Evolutionary conservation across 1,140 invertebrate genomes (phyloP).

Genomic region (Calliopsis andreniformis): DNA sequence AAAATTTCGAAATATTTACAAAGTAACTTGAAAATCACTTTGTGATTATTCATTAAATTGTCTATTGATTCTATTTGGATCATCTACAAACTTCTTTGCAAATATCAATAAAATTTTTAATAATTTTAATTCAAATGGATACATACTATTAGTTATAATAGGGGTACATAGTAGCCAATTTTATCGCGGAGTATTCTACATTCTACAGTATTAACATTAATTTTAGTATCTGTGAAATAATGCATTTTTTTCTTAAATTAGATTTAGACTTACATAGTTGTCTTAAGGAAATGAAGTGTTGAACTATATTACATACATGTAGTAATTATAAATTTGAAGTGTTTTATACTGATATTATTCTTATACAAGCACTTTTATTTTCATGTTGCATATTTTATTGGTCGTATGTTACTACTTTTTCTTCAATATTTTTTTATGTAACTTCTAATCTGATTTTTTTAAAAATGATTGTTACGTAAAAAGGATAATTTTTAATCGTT

Average conservation of each 20-base stretch:
- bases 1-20: conserved; percentile 18
- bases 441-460: background rate
- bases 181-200: conserved; percentile 29
- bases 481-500: too few species aligned
- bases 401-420: too few species aligned
- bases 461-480: background rate
- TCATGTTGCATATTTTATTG: too few species aligned
- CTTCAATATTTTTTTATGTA: background rate
- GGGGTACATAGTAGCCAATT: conserved; percentile 5
- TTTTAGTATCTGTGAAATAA: conserved; percentile 31
- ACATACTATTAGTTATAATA: conserved; percentile 19
- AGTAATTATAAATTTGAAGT: background rate
- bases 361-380: background rate
- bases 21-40: conserved; percentile 30
- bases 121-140: conserved; percentile 5
- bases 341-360: background rate
- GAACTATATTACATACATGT: conserved; percentile 14
- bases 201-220: conserved; percentile 37
- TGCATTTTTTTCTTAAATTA: conserved; percentile 14
- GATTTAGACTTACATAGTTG: background rate
- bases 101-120: conserved; percentile 26
- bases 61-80: conserved; percentile 10
- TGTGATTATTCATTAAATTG: conserved; percentile 25
- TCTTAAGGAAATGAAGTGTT: conserved; percentile 10
- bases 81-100: conserved; percentile 23